phyloP scores from a whole-genome alignment of 2,113 vertebrate species.

The Caretta caretta region DNA sequence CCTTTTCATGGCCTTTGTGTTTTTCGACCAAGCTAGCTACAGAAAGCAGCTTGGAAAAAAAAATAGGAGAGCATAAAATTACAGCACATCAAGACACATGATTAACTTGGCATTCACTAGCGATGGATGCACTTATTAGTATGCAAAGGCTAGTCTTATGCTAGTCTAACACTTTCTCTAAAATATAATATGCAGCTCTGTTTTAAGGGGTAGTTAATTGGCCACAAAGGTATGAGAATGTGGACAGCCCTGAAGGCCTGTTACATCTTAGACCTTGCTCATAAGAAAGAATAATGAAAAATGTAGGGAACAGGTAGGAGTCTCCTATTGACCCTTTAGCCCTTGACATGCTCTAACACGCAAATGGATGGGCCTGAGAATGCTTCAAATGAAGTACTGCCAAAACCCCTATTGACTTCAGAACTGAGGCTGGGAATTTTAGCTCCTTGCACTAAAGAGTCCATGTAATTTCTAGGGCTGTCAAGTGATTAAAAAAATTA shows the following conservation, averaged over 20 bases:
- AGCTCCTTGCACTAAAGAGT: background rate
- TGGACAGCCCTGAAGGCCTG: background rate
- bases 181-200: background rate
- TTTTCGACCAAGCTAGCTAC: background rate
- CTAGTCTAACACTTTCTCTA: background rate
- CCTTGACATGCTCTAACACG: background rate
- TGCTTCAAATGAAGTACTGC: background rate
- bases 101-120: background rate
- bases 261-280: background rate
- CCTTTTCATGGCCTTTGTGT: background rate
- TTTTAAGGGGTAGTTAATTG: background rate
- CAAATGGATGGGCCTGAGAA: background rate
- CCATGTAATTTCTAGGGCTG: background rate
- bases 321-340: background rate
- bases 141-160: background rate
- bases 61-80: background rate
- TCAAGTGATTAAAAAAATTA: no score
- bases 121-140: background rate
- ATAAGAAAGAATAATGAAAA: background rate
- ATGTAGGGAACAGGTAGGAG: background rate
- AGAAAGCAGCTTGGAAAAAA: background rate
- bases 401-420: background rate
- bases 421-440: background rate
- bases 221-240: background rate
- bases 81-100: background rate